Conservation (phyloP, 23 tunicate species). For the Styela clava region DNA sequence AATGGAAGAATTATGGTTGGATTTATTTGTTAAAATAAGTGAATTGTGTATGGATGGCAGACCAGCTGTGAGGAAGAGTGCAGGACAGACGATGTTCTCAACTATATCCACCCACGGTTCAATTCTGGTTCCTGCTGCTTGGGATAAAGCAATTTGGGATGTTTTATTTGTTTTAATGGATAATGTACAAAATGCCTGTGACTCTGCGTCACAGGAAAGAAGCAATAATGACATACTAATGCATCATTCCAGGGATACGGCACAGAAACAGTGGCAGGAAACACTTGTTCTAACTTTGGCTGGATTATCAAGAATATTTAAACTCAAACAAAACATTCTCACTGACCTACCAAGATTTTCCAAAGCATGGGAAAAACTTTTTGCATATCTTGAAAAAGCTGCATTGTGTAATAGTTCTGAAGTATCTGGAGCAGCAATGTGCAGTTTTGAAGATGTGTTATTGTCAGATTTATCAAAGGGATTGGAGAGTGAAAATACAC, state of each 20-base stretch:
- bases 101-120: constrained; percentile 95
- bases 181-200: constrained; percentile 72
- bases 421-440: constrained; percentile 75
- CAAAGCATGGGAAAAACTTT: constrained; percentile 63
- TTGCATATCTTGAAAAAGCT: constrained; percentile 63
- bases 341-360: constrained; percentile 42
- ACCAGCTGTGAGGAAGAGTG: constrained; percentile 90
- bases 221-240: constrained; percentile 47
- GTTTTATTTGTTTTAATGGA: constrained; percentile 82
- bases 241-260: constrained; percentile 98
- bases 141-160: constrained; percentile 85
- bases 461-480: constrained; percentile 30
- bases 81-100: constrained; percentile 91
- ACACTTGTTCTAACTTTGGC: constrained; percentile 84
- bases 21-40: constrained; percentile 75
- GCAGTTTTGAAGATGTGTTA: constrained; percentile 89
- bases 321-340: constrained; percentile 55
- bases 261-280: constrained; percentile 98
- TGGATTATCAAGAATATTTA: constrained; percentile 81
- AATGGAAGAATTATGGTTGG: constrained; percentile 69
- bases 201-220: constrained; percentile 42
- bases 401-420: constrained; percentile 65
- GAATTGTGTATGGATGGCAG: constrained; percentile 76
- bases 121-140: constrained; percentile 46
- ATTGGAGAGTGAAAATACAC: background rate